These are phyloP conservation scores for Lethrus apterus DNA, from an alignment of 1,140 invertebrate species.

Conservation along the genomic window DNA sequence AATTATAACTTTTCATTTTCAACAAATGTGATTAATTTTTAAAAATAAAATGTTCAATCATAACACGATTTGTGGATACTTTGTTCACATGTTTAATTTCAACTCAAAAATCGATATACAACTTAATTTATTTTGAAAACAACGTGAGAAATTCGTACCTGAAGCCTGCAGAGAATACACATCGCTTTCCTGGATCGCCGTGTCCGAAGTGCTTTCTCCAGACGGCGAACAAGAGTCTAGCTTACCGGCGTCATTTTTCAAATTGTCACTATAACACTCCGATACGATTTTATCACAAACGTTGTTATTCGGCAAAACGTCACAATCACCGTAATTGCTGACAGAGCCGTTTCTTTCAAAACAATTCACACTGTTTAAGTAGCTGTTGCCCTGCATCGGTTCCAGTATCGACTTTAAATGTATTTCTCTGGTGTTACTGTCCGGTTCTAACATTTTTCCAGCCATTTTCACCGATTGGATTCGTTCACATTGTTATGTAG, in stretches of 20 bases:
- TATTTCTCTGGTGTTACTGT: constrained; percentile 9
- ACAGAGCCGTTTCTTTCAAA: constrained; percentile 11
- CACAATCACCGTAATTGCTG: constrained; percentile 11
- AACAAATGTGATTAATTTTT: background rate
- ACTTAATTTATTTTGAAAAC: too few relatives aligned
- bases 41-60: background rate
- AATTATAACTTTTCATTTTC: background rate
- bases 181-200: constrained; percentile 10
- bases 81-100: background rate
- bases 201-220: constrained; percentile 13
- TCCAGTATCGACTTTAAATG: constrained; percentile 6
- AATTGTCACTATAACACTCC: constrained; percentile 4
- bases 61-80: background rate
- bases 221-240: constrained; percentile 2
- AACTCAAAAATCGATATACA: too few relatives aligned
- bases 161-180: constrained; percentile 11
- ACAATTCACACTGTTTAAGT: constrained; percentile 6
- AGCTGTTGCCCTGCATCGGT: constrained; percentile 1
- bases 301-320: constrained; percentile 5
- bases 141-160: constrained; percentile 8
- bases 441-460: constrained; percentile 3
- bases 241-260: background rate
- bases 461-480: background rate
- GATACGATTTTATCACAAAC: constrained; percentile 8
- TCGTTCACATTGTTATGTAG: background rate